Conservation (phyloP, 2,888 invertebrate genomes). For the Lasioglossum figueresi region DNA sequence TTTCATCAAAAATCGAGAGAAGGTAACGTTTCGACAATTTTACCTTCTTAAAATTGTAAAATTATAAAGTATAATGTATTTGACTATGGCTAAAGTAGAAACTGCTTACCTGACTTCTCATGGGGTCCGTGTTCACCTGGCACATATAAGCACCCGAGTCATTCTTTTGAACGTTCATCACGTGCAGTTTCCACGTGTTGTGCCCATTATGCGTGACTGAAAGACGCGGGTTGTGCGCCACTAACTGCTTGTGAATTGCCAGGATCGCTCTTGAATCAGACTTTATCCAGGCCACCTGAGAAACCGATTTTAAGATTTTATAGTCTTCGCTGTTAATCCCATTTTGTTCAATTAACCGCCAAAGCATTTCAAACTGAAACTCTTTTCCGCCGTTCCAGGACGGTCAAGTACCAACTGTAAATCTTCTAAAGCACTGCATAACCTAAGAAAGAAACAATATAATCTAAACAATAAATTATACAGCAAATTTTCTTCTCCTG, state of each 20-base stretch:
- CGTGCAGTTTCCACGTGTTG: constrained; percentile 96
- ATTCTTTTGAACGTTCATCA: constrained; percentile 94
- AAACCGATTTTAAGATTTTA: background rate
- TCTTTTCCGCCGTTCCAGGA: background rate
- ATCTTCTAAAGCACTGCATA: background rate
- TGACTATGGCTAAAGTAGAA: background rate
- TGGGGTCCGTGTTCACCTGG: constrained; percentile 96
- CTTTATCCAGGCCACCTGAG: constrained; percentile 96
- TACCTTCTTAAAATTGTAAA: background rate
- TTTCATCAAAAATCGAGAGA: too few species aligned
- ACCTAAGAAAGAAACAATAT: background rate
- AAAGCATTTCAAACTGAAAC: background rate
- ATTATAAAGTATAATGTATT: background rate
- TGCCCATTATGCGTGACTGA: constrained; percentile 96
- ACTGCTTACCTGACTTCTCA: constrained; percentile 92
- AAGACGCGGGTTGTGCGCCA: constrained; percentile 93
- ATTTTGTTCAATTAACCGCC: background rate
- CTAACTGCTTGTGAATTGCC: constrained; percentile 95
- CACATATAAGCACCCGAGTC: constrained; percentile 98
- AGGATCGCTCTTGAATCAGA: constrained; percentile 95
- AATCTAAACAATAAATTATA: background rate
- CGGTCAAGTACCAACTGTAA: background rate
- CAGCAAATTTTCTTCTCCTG: background rate
- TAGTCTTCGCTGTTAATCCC: background rate
- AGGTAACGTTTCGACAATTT: too few species aligned